Evolutionary conservation across 2,888 invertebrate species (phyloP), one percentile per base, ranked within the genome.

Genomic region (Diarsia brunnea): DNA sequence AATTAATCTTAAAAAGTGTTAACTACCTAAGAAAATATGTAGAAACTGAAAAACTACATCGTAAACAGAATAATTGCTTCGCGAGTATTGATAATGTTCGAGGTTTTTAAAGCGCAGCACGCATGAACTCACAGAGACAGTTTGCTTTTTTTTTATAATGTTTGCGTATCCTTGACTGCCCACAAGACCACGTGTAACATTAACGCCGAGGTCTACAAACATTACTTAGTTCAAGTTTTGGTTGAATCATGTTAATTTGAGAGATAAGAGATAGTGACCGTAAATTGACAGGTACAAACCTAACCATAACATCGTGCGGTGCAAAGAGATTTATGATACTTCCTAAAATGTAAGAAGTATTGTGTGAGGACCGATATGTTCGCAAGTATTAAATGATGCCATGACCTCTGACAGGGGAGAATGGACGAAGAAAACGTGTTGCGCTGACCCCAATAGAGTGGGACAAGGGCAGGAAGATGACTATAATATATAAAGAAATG

Each of bases 161-260:
- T 47, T 21, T 7, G 7, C 1, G 45, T 21, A 31, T 16, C 79
- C 47, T 79, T 63, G 43, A 55, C 80, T 31, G 7, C 27, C 47
- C 47, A 49, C 47, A 55, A 38, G 19, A 38, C 24, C 73, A 80
- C 38, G 58, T 81, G 74, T 49, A 71, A 55, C 38, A n/a, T 8
- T 58, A 27, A 24, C 16, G 3, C 16, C 27, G 8, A 27, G 27
- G 7, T 58, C 27, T 27, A 58, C 16, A 27, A 16, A 27, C 27
- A 16, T 8, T 58, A 27, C 16, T 27, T 55, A 24, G 7, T 2
- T 5, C 2, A 55, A 14, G 24, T 55, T 24, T 55, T 24, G 7
- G 24, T 5, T 53, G 1, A 53, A 11, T 11, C n/a, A 12, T n/a
- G 53, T n/a, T 51, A 51, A 45, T 45, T 53, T 53, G 53, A 24